Evolutionary conservation across 1,140 invertebrate species (phyloP), one percentile per base, ranked within the genome.

Genomic region (Nephotettix cincticeps): DNA sequence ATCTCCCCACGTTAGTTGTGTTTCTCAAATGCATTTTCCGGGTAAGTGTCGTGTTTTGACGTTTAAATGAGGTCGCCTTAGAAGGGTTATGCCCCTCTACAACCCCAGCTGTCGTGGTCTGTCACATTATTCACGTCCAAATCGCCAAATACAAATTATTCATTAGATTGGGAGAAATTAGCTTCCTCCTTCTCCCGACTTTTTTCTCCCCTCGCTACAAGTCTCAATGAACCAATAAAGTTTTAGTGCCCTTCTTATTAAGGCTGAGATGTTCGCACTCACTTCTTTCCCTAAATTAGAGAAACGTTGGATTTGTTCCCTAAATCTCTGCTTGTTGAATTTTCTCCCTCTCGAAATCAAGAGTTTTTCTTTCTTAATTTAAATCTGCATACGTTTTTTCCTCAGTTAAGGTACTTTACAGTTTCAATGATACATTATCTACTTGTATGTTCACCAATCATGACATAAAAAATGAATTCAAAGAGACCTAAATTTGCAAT

Each of bases 131-230:
- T 70, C 58, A 58, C 56, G 23, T n/a, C 21, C 1, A 56, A 58
- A 63, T 58, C 68, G 32, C 68, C 70, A 61, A 71, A 54, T 25
- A 66, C 61, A 54, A 61, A 65, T 65, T 71, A 71, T 71, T 66
- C 70, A 65, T 71, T 71, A 65, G 61, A 71, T 71, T 36, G 47
- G 27, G 28, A 27, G 68, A 70, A 70, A 70, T 70, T 70, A 70
- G 68, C 70, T 56, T 71, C 51, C 27, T 61, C 47, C 68, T 56
- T 69, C 63, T 28, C 40, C 29, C 30, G 25, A 32, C 19, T 70
- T 63, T 63, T 61, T 61, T 30, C 28, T 43, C 54, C 54, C 54
- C 47, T 56, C 54, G 27, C 36, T 69, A 64, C 47, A 54, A 54
- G 36, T 65, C 61, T 66, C 70, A 65, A 65, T 71, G 45, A 29